Percentiles rank a stretch among this genome's conserved stretches.
phyloP scores from a whole-genome alignment of 2,797 vertebrate genomes.

The Hypotaenidia philippensis region DNA sequence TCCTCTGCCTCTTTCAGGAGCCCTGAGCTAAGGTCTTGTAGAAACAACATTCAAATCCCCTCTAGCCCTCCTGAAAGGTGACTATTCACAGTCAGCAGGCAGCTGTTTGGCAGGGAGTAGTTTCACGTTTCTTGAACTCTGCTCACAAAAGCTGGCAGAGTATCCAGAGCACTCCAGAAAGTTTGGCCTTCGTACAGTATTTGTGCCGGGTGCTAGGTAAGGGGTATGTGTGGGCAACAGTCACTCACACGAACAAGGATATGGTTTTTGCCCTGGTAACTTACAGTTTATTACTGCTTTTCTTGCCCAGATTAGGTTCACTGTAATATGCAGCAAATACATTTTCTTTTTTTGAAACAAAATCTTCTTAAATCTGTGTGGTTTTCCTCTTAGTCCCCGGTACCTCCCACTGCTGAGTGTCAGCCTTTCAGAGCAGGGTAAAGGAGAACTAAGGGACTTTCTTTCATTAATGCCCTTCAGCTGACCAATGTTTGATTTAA shows the following conservation, averaged over 20 bases:
- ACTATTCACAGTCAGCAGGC: slow-evolving; percentile 53
- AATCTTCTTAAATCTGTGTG: not conserved
- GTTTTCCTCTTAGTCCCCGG: not conserved
- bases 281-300: not conserved
- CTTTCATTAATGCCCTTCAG: slow-evolving; percentile 34
- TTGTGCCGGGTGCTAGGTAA: not conserved
- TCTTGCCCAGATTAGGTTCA: not conserved
- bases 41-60: slow-evolving; percentile 34
- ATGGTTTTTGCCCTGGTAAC: not conserved
- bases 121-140: slow-evolving; percentile 30
- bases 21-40: not conserved
- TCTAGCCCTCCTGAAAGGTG: slow-evolving; percentile 44
- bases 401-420: not conserved
- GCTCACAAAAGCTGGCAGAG: slow-evolving; percentile 45
- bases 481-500: slow-evolving; percentile 52
- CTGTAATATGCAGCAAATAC: not conserved
- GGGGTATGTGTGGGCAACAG: not conserved
- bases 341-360: not conserved
- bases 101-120: not conserved
- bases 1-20: slow-evolving; percentile 6
- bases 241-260: not conserved
- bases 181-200: not conserved
- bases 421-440: not conserved
- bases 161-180: slow-evolving; percentile 45
- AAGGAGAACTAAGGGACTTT: slow-evolving; percentile 19